Evolutionary conservation across 2,113 vertebrate genomes (phyloP), one percentile per base, ranked within the genome.

Genomic region (Climacteris rufus): DNA sequence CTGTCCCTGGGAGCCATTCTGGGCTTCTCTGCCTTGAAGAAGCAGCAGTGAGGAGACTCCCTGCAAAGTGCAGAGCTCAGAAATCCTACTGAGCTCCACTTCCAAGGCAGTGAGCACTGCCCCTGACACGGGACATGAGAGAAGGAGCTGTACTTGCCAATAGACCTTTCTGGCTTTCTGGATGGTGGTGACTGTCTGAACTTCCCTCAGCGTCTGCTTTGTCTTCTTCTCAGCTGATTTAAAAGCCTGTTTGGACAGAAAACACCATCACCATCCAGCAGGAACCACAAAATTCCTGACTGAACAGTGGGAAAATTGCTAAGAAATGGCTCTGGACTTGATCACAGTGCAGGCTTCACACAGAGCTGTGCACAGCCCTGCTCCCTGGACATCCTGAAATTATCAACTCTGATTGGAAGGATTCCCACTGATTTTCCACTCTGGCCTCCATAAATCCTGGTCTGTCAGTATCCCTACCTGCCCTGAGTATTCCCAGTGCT

Each of bases 201-300:
- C 99, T 78, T 99, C 99, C 97, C 99, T 99, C 71, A 99, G 95
- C 0, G 99, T 99, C 94, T 99, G 98, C 68, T 99, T 99, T 4
- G 99, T 99, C 97, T 99, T 99, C 96, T 99, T 99, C 98, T 99
- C 99, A 30, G 99, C 99, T 24, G 99, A 99, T 95, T 99, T 99
- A 95, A 99, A 99, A 14, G 99, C 99, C 99, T 99, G 47, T 54
- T 75, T 39, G 76, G 68, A 68, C 28, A 97, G 59, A 94, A 22
- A 72, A 31, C 87, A 59, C 0, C 14, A 24, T 64, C 19, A 6
- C 3, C 44, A 35, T 1, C 6, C 53, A 59, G 64, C 45, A 68
- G 74, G 25, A 47, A 61, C 4, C 57, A 18, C 27, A 9, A 1
- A 57, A 33, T 2, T 22, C 10, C 3, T 4, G 1, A 13, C 4